Percentiles rank a stretch among this genome's conserved stretches.
These are phyloP conservation scores for Sepiola atlantica DNA, from an alignment of 2,888 invertebrate species.

Conservation along the genomic window DNA sequence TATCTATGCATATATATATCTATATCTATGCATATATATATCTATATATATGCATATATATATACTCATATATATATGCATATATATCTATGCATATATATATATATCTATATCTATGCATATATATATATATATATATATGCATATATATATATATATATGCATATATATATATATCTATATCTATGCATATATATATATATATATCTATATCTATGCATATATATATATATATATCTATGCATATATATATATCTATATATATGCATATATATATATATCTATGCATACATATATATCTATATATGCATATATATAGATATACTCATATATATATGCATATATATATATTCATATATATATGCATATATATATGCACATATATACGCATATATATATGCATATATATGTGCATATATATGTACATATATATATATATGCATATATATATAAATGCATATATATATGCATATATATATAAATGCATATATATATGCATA, in stretches of 20 bases:
- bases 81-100: not conserved
- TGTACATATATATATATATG: not conserved
- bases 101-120: not conserved
- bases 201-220: not conserved
- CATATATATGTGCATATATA: not conserved
- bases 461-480: too few relatives aligned
- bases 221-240: not conserved
- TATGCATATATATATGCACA: not conserved
- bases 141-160: not conserved
- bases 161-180: not conserved
- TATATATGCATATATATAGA: not conserved
- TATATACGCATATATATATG: not conserved
- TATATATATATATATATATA: not conserved
- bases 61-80: not conserved
- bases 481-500: not conserved
- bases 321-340: not conserved
- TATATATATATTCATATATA: not conserved
- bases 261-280: not conserved
- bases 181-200: too few relatives aligned
- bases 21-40: not conserved
- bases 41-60: not conserved
- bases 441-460: not conserved
- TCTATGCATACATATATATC: not conserved
- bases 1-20: not conserved
- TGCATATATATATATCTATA: not conserved